phyloP scores from a whole-genome alignment of 2,797 vertebrate species.

The Bovichtus variegatus region DNA sequence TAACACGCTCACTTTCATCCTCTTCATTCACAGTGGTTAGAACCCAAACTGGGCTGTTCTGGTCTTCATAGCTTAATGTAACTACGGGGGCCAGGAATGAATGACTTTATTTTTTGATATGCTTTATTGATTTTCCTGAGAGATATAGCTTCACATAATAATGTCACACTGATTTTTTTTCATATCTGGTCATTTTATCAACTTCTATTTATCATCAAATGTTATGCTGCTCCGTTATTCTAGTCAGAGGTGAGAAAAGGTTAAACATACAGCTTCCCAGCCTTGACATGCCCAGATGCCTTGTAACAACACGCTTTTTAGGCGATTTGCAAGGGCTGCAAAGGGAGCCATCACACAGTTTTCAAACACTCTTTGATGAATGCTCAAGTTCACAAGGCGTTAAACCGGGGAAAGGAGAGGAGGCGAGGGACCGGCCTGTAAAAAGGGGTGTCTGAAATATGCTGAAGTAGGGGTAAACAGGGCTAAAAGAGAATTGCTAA shows the following conservation, averaged over 20 bases:
- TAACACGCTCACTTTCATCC: constrained; percentile 29
- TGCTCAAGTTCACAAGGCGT: constrained; percentile 66
- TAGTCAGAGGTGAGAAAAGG: constrained; percentile 1
- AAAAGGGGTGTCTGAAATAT: constrained; percentile 53
- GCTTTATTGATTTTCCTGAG: constrained; percentile 8
- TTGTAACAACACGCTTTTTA: constrained; percentile 64
- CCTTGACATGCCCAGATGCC: constrained; percentile 43
- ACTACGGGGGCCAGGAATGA: not conserved
- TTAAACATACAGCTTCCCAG: constrained; percentile 36
- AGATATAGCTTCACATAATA: not conserved
- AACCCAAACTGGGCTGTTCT: constrained; percentile 20
- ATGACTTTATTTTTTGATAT: not conserved
- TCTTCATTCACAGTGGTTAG: constrained; percentile 7
- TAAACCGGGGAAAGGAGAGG: constrained; percentile 44
- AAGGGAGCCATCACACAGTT: constrained; percentile 64
- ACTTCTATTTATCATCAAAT: constrained; percentile 9
- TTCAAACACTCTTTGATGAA: constrained; percentile 76
- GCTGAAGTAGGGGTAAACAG: constrained; percentile 56
- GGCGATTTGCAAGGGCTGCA: constrained; percentile 57
- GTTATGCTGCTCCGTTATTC: constrained; percentile 28
- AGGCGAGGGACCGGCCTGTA: constrained; percentile 34
- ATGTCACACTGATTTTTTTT: constrained; percentile 10
- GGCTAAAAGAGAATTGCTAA: constrained; percentile 63
- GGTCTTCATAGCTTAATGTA: not conserved
- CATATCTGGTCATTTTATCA: not conserved